Evolutionary conservation across 1,140 invertebrate genomes (phyloP).

Genomic region (Caligus rogercresseyi): DNA sequence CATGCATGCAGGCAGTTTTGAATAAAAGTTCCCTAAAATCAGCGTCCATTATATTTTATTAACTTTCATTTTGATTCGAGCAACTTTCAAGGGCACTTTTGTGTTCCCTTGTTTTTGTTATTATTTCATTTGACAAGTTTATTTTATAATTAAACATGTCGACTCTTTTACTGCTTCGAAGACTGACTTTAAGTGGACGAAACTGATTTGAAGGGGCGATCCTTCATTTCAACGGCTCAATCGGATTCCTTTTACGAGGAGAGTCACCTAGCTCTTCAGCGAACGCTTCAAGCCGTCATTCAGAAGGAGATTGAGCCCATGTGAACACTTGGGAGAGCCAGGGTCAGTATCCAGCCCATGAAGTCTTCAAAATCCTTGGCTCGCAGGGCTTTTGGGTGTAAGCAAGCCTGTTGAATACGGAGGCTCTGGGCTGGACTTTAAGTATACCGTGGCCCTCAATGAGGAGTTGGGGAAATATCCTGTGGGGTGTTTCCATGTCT

Average conservation of each 20-base stretch:
- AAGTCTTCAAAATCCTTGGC: slow-evolving; percentile 39
- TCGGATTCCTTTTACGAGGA: background rate
- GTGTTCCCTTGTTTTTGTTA: too few relatives aligned
- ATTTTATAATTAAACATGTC: too few relatives aligned
- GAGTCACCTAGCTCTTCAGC: slow-evolving; percentile 21
- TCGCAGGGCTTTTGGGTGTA: slow-evolving; percentile 38
- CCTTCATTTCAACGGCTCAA: too few relatives aligned
- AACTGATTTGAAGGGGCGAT: too few relatives aligned
- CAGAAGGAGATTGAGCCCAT: slow-evolving; percentile 41
- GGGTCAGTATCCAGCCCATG: slow-evolving; percentile 35
- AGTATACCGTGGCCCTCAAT: slow-evolving; percentile 36
- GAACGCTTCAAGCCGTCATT: slow-evolving; percentile 29
- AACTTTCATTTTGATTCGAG: too few relatives aligned
- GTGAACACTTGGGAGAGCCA: slow-evolving; percentile 39
- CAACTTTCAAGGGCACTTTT: too few relatives aligned
- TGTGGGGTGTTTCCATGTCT: slow-evolving; percentile 33
- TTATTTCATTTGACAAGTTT: too few relatives aligned
- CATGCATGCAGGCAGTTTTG: too few relatives aligned
- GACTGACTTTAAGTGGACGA: too few relatives aligned
- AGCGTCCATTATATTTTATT: too few relatives aligned
- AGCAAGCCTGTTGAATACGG: slow-evolving; percentile 28
- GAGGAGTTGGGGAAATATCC: slow-evolving; percentile 38
- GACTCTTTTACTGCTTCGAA: too few relatives aligned
- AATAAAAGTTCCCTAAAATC: too few relatives aligned
- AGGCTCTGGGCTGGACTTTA: slow-evolving; percentile 36